Conservation (phyloP, 2,797 vertebrate genomes). For the Xyrichtys novacula region DNA sequence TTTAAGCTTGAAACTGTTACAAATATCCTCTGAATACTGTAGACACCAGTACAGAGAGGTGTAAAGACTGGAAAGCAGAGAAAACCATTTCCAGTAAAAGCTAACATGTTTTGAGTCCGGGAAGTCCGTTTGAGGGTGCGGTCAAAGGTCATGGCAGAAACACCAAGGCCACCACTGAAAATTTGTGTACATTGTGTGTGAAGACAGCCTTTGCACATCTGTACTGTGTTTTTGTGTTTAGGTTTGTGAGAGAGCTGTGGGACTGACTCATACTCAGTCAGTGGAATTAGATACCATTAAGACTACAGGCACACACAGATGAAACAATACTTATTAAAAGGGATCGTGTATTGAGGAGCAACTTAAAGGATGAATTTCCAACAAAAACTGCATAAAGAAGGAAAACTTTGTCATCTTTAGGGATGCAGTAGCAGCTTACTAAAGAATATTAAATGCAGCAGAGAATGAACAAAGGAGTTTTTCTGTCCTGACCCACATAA, state of each 20-base stretch:
- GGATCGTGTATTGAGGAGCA: constrained; percentile 7
- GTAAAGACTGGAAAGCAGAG: constrained; percentile 32
- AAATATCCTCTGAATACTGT: constrained; percentile 34
- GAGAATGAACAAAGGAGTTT: background rate
- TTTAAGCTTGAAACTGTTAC: constrained; percentile 46
- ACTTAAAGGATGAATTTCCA: constrained; percentile 7
- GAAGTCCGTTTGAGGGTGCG: constrained; percentile 12
- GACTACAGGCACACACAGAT: constrained; percentile 34
- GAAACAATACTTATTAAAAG: constrained; percentile 9
- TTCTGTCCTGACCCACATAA: constrained; percentile 6
- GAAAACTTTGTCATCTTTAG: background rate
- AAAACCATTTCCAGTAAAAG: constrained; percentile 32
- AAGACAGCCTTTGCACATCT: constrained; percentile 9
- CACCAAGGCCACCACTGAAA: constrained; percentile 66
- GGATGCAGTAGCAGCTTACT: background rate
- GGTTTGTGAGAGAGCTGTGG: background rate
- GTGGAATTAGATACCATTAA: constrained; percentile 20
- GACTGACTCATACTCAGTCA: constrained; percentile 14
- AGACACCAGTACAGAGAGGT: constrained; percentile 12
- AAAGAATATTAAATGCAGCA: background rate
- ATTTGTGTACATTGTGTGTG: constrained; percentile 23
- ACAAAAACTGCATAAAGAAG: constrained; percentile 1
- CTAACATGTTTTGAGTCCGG: background rate
- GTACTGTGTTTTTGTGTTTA: background rate
- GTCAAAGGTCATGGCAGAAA: constrained; percentile 9